A percentile compares a stretch with the other conserved stretches of the same genome.
Evolutionary conservation across 2,888 invertebrate genomes (phyloP).

Genomic region (Epinotia bilunana): DNA sequence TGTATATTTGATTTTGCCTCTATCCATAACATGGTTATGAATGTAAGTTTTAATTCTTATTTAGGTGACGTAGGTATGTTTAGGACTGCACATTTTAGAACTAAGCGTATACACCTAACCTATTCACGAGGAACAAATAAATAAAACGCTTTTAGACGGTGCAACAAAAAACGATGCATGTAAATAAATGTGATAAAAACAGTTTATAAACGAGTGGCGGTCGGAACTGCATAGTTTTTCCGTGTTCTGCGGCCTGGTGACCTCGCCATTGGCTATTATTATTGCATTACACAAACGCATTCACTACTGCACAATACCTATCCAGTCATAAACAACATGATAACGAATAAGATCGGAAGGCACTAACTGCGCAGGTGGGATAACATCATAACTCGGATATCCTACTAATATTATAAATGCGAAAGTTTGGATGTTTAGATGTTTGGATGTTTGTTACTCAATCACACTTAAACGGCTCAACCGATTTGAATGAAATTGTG

Average conservation of each 20-base stretch:
- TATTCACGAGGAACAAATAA: neutral
- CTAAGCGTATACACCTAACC: neutral
- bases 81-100: neutral
- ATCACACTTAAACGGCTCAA: no score
- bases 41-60: no score
- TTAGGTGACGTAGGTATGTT: no score
- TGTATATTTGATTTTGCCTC: no score
- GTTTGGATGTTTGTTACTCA: no score
- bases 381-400: neutral
- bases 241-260: neutral
- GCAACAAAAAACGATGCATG: slow-evolving; percentile 19
- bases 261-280: slow-evolving; percentile 6
- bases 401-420: no score
- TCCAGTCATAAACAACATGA: neutral
- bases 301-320: neutral
- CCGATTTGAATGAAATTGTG: no score
- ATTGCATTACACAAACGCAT: slow-evolving; percentile 4
- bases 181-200: slow-evolving; percentile 5
- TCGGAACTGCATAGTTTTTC: slow-evolving; percentile 19
- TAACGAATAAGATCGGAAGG: neutral
- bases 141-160: slow-evolving; percentile 9
- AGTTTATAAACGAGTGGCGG: neutral
- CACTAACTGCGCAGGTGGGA: neutral
- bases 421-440: no score
- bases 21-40: no score